Conservation (phyloP, 1,140 invertebrate genomes). For the Riptortus pedestris region DNA sequence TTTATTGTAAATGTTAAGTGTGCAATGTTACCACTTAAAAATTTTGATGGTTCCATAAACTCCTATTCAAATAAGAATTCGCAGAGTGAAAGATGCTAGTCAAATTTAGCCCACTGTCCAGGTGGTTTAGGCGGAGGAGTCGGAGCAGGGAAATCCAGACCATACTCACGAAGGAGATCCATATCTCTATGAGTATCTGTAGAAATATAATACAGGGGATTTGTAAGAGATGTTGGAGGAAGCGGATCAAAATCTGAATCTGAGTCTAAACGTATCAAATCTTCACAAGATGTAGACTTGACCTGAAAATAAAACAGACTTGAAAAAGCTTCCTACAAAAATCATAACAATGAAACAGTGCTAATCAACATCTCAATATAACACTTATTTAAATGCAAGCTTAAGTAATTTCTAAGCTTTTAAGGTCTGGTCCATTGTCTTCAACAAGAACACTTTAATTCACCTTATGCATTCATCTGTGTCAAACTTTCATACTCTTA, state of each 20-base stretch:
- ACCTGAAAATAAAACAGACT: slow-evolving; percentile 14
- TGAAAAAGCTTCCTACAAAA: background rate
- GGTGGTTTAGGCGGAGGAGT: slow-evolving; percentile 7
- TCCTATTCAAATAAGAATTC: background rate
- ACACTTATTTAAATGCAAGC: no score
- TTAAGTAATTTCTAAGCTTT: no score
- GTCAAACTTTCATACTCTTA: no score
- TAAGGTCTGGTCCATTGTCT: no score
- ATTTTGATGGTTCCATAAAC: no score
- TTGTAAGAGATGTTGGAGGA: slow-evolving; percentile 39
- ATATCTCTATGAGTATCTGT: slow-evolving; percentile 30
- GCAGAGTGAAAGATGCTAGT: background rate
- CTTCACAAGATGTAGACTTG: slow-evolving; percentile 24
- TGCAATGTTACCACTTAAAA: no score
- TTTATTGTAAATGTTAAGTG: no score
- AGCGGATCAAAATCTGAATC: slow-evolving; percentile 51
- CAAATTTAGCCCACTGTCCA: background rate
- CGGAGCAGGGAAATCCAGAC: slow-evolving; percentile 32
- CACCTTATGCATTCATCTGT: no score
- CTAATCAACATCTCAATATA: no score
- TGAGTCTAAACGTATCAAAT: slow-evolving; percentile 50
- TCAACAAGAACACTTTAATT: no score
- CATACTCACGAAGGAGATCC: slow-evolving; percentile 33
- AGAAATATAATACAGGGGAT: slow-evolving; percentile 48
- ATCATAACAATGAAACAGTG: no score